phyloP scores from a whole-genome alignment of 2,113 vertebrate genomes.

The Vulpes ferrilata region DNA sequence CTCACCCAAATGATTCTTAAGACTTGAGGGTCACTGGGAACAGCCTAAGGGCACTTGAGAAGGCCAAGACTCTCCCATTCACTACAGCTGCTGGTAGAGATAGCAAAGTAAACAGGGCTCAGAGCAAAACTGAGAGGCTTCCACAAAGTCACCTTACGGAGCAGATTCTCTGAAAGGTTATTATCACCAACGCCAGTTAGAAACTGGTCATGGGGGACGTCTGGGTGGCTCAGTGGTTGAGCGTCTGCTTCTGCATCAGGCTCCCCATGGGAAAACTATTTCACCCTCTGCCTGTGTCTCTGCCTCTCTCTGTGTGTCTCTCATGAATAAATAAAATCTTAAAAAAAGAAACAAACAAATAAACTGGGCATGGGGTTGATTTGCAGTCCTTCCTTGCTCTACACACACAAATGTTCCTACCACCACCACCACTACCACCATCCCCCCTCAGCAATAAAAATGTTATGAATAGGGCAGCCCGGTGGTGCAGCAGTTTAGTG shows the following conservation, averaged over 20 bases:
- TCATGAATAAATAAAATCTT: no score
- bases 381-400: background rate
- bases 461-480: background rate
- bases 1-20: conserved; percentile 65
- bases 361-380: background rate
- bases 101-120: background rate
- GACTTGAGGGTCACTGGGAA: conserved; percentile 49
- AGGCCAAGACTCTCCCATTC: conserved; percentile 48
- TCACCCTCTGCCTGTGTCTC: no score
- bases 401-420: background rate
- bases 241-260: no score
- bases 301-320: no score
- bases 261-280: no score
- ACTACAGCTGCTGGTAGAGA: background rate
- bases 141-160: conserved; percentile 26
- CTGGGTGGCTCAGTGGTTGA: no score
- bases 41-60: conserved; percentile 22
- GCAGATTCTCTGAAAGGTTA: background rate
- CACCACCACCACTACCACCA: background rate
- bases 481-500: no score
- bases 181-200: background rate
- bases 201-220: background rate
- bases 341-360: no score
- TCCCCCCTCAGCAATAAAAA: background rate
- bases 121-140: background rate